These are phyloP conservation scores for Hiodon alosoides DNA, from an alignment of 2,113 vertebrate species.

Conservation along the genomic window DNA sequence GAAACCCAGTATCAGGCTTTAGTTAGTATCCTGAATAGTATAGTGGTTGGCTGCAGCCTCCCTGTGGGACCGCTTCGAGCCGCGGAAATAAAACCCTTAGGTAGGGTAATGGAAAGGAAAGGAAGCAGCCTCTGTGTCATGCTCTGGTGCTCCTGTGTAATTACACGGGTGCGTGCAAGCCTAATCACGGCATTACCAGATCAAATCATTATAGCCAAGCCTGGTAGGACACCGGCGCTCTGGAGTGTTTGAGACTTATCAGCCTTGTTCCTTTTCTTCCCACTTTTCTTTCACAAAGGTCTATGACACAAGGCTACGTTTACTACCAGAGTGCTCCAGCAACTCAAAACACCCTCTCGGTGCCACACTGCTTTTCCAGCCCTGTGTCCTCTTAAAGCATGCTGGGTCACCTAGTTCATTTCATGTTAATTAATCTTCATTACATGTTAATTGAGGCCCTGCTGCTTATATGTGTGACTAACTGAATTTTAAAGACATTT, in stretches of 20 bases:
- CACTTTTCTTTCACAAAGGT: background rate
- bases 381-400: background rate
- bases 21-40: too few relatives aligned
- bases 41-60: too few relatives aligned
- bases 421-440: background rate
- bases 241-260: background rate
- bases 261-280: background rate
- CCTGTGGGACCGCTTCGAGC: too few relatives aligned
- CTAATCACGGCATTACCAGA: conserved; percentile 3
- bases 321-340: conserved; percentile 2
- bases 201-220: conserved; percentile 1
- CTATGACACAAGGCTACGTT: conserved; percentile 4
- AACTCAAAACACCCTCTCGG: background rate
- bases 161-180: conserved; percentile 6
- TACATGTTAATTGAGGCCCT: background rate
- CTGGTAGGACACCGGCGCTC: background rate
- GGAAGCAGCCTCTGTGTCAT: background rate
- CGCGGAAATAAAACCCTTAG: too few relatives aligned
- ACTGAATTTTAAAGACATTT: too few relatives aligned
- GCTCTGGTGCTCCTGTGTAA: conserved; percentile 3
- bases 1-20: too few relatives aligned
- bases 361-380: background rate
- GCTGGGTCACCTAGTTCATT: background rate
- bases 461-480: background rate
- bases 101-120: too few relatives aligned